Conservation (phyloP, 2,888 invertebrate genomes). For the Iselma pallidipennis region DNA sequence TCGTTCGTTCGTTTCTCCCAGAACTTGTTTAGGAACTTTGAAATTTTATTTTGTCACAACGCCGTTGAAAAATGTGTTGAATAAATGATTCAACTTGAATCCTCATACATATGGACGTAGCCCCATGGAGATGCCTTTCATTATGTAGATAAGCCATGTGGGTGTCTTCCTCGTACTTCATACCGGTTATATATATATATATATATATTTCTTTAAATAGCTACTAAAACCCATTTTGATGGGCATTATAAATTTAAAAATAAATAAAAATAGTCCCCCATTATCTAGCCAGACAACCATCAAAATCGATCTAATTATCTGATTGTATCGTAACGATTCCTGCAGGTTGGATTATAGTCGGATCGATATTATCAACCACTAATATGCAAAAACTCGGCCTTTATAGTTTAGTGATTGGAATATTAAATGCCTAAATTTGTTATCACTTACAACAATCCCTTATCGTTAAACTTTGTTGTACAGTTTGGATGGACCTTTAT, state of each 20-base stretch:
- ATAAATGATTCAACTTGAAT: neutral
- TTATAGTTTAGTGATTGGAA: neutral
- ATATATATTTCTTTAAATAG: neutral
- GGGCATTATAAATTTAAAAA: neutral
- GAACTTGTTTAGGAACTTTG: neutral
- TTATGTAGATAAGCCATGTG: neutral
- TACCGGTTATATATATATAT: too few relatives aligned
- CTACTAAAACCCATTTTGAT: neutral
- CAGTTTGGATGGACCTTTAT: too few relatives aligned
- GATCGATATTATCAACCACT: neutral
- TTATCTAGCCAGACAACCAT: neutral
- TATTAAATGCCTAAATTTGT: neutral
- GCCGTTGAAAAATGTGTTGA: too few relatives aligned
- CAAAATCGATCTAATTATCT: neutral
- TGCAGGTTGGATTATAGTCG: neutral
- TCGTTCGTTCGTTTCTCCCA: too few relatives aligned
- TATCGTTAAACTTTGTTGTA: too few relatives aligned
- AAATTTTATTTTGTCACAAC: neutral
- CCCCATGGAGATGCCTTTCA: neutral
- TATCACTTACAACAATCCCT: too few relatives aligned
- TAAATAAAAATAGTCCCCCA: neutral
- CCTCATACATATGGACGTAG: neutral
- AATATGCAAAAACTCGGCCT: neutral
- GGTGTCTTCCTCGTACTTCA: neutral
- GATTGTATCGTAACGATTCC: neutral